Evolutionary conservation across 2,113 vertebrate species (phyloP), one percentile per base, ranked within the genome.

Genomic region (Origma solitaria): DNA sequence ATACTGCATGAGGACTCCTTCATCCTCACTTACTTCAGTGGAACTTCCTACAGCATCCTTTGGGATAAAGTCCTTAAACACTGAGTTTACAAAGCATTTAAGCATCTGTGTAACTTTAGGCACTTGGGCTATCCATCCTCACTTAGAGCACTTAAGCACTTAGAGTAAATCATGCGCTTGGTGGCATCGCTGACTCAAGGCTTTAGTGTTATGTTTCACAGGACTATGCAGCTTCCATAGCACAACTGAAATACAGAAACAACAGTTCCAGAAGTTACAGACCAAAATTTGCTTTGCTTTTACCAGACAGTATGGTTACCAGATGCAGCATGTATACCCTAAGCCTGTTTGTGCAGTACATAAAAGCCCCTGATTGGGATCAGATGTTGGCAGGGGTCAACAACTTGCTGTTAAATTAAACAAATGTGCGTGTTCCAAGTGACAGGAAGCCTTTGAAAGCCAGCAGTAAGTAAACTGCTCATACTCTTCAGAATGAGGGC

Each of bases 101-200:
- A 90, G 82, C 60, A 86, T 68, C 49, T 81, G 31, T 88, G 13
- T 84, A 81, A 93, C 82, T 94, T 73, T 30, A 86, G 58, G 84
- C 71, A 83, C 58, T 92, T n/a, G 66, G 42, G 64, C 88, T 71
- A 92, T 83, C 23, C 60, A 83, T 18, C 69, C 86, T 83, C 88
- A 68, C 86, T 93, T 33, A 69, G 16, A 90, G 76, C 90, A 94
- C 93, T 96, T 93, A 92, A 68, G 85, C 85, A 93, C 93, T 96
- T 82, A 86, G 1, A 68, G 76, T 60, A 53, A 97, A 96, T 96
- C 90, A 90, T 56, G 64, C 4, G 90, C 92, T 90, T 49, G 68
- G 64, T 88, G 79, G 93, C 92, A 78, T 75, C 0, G 1, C 60
- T 83, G 72, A 78, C 88, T 94, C 8, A 4, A 50, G 60, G 79